These are phyloP conservation scores for Perizoma flavofasciatum DNA, from an alignment of 2,888 invertebrate species.

Conservation along the genomic window DNA sequence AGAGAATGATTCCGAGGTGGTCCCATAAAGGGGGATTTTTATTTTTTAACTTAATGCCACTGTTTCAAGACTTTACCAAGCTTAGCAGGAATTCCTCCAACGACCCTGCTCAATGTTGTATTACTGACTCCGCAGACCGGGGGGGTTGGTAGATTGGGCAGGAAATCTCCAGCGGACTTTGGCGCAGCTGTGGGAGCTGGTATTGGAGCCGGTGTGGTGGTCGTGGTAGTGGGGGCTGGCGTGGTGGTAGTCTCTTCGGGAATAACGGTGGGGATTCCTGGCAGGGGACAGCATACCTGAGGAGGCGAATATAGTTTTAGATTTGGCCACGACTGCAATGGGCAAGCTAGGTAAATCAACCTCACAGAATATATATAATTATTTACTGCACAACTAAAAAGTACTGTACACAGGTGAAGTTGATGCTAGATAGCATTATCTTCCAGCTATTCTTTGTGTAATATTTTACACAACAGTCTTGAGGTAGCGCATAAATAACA, in stretches of 20 bases:
- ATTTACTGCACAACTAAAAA: no score
- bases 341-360: no score
- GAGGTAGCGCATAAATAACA: no score
- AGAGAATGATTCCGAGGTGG: no score
- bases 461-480: no score
- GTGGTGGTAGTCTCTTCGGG: conserved; percentile 40
- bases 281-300: conserved; percentile 70
- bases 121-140: conserved; percentile 86
- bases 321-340: no score
- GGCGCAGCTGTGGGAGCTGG: conserved; percentile 21
- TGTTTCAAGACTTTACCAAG: conserved; percentile 70
- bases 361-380: no score
- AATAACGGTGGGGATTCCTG: conserved; percentile 46
- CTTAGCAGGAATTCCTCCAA: conserved; percentile 88
- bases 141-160: conserved; percentile 63
- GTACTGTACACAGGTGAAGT: no score
- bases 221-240: conserved; percentile 37
- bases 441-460: no score
- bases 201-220: conserved; percentile 30
- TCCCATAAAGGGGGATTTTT: no score
- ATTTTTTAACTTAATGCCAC: no score
- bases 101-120: conserved; percentile 84
- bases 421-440: no score
- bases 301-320: background rate
- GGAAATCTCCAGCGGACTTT: conserved; percentile 44